Evolutionary conservation across 2,113 vertebrate species (phyloP), one percentile per base, ranked within the genome.

Genomic region (Strix uralensis): DNA sequence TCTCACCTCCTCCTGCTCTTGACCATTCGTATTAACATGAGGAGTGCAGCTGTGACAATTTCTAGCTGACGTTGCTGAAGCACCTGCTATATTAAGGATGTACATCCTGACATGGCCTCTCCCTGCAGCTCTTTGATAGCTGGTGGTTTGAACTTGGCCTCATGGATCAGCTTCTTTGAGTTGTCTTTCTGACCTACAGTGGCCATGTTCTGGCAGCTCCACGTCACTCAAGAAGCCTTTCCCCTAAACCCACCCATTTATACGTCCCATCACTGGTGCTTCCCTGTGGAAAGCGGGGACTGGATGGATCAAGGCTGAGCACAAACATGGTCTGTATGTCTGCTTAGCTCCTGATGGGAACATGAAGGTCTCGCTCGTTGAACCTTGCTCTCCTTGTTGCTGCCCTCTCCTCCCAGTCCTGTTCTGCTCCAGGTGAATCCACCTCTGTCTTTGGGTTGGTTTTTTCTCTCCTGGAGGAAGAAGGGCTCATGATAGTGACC

Each of bases 1-100:
- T 73, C 34, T 40, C 15, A 13, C 52, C 38, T 42, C 30, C 42
- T 57, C 32, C 40, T 1, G 5, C 16, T n/a, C 63, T 77, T 0
- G 0, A 40, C 10, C 1, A 1, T 22, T 75, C 20, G 38, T 34
- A 32, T 55, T 27, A 32, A 11, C 26, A 20, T 0, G 3, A 55
- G 21, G 15, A 69, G 27, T 16, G 15, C 17, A n/a, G 40, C 3
- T 32, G 38, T 74, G 47, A 47, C 47, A 69, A 81, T 47, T 49
- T 74, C 69, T 54, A n/a, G 26, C 15, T 1, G 5, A 21, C 0
- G 1, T 8, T 32, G n/a, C 47, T 40, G 38, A 75, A 75, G 23
- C 23, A 32, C 1, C 17, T 13, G 8, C 67, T 46, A 1, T 40
- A 11, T 92, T 55, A 42, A 26, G 40, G 47, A 58, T 8, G 26